Percentiles rank a stretch among this genome's conserved stretches.
phyloP scores from a whole-genome alignment of 2,797 vertebrate genomes.

The Cynopterus sphinx region DNA sequence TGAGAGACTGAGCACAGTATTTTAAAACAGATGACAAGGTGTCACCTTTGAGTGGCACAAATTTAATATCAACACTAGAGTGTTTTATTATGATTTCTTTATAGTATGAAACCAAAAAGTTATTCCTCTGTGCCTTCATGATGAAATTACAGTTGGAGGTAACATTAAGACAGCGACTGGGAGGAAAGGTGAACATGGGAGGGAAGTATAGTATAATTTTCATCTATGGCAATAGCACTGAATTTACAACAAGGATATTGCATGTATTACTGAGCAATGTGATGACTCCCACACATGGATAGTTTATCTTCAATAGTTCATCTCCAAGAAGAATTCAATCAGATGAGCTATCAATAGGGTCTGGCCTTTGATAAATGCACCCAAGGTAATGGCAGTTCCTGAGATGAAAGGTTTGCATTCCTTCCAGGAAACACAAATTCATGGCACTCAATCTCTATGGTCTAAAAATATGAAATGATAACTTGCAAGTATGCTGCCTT shows the following conservation, averaged over 20 bases:
- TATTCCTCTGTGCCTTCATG: background rate
- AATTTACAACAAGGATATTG: background rate
- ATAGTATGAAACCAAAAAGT: background rate
- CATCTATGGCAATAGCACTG: background rate
- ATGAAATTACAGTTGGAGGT: slow-evolving; percentile 15
- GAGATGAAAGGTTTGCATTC: background rate
- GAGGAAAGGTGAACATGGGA: background rate
- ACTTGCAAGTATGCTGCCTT: background rate
- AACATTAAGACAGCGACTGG: background rate
- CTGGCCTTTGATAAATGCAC: slow-evolving; percentile 13
- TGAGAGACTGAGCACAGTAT: slow-evolving; percentile 24
- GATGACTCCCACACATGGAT: background rate
- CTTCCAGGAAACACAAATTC: slow-evolving; percentile 21
- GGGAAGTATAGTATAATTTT: background rate
- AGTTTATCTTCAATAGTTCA: background rate
- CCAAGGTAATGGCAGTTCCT: slow-evolving; percentile 1
- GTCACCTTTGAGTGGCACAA: slow-evolving; percentile 59
- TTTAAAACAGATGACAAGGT: slow-evolving; percentile 60
- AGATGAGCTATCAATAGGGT: background rate
- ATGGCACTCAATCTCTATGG: background rate
- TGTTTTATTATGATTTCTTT: slow-evolving; percentile 52
- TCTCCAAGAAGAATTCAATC: background rate
- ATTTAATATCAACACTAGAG: slow-evolving; percentile 12
- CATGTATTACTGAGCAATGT: background rate
- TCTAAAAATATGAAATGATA: slow-evolving; percentile 28